Evolutionary conservation across 2,797 vertebrate species (phyloP).

Genomic region (Cephalopachus bancanus): DNA sequence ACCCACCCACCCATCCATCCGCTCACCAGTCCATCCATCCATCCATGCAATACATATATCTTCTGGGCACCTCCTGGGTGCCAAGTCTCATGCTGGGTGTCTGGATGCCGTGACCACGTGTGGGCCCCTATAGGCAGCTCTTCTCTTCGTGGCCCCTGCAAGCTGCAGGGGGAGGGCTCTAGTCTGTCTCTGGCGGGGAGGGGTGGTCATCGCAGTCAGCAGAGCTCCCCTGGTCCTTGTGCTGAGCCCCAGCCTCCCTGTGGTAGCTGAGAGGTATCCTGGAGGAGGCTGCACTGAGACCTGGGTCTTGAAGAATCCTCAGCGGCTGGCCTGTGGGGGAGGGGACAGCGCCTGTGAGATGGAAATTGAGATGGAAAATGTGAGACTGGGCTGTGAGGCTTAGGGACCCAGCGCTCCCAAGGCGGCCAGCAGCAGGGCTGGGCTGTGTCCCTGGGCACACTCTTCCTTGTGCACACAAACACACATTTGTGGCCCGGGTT

Average conservation of each 20-base stretch:
- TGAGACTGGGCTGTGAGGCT: constrained; percentile 84
- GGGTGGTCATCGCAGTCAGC: not conserved
- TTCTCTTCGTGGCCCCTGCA: not conserved
- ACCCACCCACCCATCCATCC: no score
- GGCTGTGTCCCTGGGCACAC: not conserved
- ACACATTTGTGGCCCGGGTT: not conserved
- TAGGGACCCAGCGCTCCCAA: constrained; percentile 75
- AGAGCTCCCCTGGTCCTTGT: not conserved
- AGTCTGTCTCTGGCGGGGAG: not conserved
- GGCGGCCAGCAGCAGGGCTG: constrained; percentile 56
- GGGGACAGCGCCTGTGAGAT: constrained; percentile 72
- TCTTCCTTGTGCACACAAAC: not conserved
- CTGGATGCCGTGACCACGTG: not conserved
- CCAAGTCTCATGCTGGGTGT: not conserved
- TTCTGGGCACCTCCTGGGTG: not conserved
- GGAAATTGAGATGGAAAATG: constrained; percentile 87
- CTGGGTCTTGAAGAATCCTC: constrained; percentile 68
- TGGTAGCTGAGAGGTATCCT: not conserved
- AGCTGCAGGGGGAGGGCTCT: not conserved
- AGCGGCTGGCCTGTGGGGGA: constrained; percentile 18
- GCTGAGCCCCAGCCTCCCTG: not conserved
- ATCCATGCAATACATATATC: not conserved
- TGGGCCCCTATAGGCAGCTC: not conserved
- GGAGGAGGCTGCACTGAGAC: not conserved
- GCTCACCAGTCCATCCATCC: not conserved